Base-by-base conservation (phyloP, 2,113 vertebrate genomes). In the Xenopus borealis region DNA sequence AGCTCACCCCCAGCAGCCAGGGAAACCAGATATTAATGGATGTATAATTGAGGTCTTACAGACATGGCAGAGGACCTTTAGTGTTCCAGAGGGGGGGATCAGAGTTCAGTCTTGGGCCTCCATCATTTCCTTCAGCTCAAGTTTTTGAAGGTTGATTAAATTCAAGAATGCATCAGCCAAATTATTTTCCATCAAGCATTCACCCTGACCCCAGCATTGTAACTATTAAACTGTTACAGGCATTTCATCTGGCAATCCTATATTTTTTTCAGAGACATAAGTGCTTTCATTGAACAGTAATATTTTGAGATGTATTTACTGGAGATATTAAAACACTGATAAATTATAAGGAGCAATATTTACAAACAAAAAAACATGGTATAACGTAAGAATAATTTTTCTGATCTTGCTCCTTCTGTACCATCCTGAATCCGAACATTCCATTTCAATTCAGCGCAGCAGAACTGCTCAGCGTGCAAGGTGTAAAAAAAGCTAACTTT, bases 41-140 rank as follows among this genome's bases (percentile, higher is more conserved):
- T 66, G 79, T 84, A 17, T 82, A 83, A 85, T 44, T 79, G 81
- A 78, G 78, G 79, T 72, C 79, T 72, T 79, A 77, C 76, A 72
- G 83, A 13, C 30, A 4, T 79, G 10, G 71, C 71, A 79, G 70
- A 78, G 72, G 72, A 20, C 81, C 79, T 63, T 66, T 4, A 62
- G 17, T 7, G 78, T 75, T 76, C 63, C 50, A 72, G 12, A 61
- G 4, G 78, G 66, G 50, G 61, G 53, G 66, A 65, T 69, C 47
- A 72, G 65, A 63, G 58, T 67, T 57, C 52, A 74, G 47, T 9
- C 23, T 13, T 0, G 13, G 58, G 71, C 16, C 78, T 78, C 2
- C 18, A 3, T 8, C 16, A 55, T 69, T 79, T 65, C 52, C 76
- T 50, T 66, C 1, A 61, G 72, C 45, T 61, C 4, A 12, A 11